Evolutionary conservation across 2,113 vertebrate species (phyloP).

Genomic region (Tichodroma muraria): DNA sequence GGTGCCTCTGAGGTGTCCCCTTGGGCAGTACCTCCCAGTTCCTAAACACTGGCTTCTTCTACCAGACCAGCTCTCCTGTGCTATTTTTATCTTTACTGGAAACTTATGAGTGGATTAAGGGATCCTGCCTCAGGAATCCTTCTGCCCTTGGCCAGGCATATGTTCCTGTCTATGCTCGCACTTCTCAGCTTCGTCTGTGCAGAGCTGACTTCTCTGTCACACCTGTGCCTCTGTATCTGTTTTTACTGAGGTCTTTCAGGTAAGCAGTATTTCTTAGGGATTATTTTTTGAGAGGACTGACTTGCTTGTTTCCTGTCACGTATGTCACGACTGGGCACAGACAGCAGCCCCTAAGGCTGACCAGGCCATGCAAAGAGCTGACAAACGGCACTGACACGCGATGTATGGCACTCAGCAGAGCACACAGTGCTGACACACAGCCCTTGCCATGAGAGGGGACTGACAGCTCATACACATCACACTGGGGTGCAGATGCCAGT

Average conservation of each 20-base stretch:
- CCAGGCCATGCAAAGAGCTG: not conserved
- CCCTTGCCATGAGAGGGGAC: not conserved
- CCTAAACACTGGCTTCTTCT: not conserved
- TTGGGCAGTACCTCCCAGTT: not conserved
- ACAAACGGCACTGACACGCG: not conserved
- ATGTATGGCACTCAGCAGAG: not conserved
- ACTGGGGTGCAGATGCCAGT: not conserved
- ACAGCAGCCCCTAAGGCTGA: not conserved
- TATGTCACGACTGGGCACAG: not conserved
- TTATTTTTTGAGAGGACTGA: not conserved
- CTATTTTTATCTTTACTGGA: not conserved
- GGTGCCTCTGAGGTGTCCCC: not conserved
- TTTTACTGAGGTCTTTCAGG: not conserved
- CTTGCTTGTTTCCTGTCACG: not conserved
- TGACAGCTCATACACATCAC: not conserved
- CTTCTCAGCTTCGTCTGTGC: not conserved
- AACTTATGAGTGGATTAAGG: not conserved
- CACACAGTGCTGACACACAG: rapidly evolving
- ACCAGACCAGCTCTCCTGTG: not conserved
- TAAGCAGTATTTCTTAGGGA: not conserved
- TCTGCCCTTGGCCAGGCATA: not conserved
- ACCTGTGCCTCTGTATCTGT: not conserved
- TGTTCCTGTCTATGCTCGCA: rapidly evolving
- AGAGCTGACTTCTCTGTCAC: not conserved
- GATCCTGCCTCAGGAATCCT: not conserved